A percentile compares a stretch with the other conserved stretches of the same genome.
Evolutionary conservation across 2,113 vertebrate genomes (phyloP).

Genomic region (Tragelaphus imberbis): DNA sequence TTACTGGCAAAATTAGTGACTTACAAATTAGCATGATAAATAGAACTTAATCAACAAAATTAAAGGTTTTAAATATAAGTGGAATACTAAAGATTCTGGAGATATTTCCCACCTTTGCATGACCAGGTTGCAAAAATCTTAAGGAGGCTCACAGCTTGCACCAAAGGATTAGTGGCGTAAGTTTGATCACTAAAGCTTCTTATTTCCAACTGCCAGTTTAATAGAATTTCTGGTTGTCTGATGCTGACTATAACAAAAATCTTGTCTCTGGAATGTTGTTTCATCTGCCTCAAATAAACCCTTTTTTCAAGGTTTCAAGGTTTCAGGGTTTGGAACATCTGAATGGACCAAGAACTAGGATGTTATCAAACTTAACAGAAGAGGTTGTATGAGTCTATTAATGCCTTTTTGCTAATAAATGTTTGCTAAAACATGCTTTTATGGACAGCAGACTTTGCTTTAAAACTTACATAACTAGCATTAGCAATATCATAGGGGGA

Average conservation of each 20-base stretch:
- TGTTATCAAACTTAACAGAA: background rate
- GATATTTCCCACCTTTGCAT: background rate
- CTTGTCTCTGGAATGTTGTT: background rate
- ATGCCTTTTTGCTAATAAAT: background rate
- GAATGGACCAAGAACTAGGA: background rate
- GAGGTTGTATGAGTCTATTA: background rate
- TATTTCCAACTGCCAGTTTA: background rate
- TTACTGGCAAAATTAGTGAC: background rate
- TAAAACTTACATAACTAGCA: background rate
- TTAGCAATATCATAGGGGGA: background rate
- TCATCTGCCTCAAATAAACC: background rate
- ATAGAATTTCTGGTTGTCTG: background rate
- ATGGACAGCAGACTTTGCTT: background rate
- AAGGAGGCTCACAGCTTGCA: background rate
- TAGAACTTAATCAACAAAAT: background rate
- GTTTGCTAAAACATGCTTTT: background rate
- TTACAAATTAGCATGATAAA: background rate
- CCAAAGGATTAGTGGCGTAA: background rate
- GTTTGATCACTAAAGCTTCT: background rate
- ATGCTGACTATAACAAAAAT: background rate
- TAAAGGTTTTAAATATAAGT: background rate
- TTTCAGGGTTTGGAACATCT: background rate
- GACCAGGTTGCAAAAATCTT: background rate
- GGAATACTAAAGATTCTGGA: background rate
- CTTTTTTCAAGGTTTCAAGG: background rate